A percentile compares a stretch with the other conserved stretches of the same genome.
phyloP scores from a whole-genome alignment of 2,888 invertebrate genomes.

The Omphaloscelis lunosa region DNA sequence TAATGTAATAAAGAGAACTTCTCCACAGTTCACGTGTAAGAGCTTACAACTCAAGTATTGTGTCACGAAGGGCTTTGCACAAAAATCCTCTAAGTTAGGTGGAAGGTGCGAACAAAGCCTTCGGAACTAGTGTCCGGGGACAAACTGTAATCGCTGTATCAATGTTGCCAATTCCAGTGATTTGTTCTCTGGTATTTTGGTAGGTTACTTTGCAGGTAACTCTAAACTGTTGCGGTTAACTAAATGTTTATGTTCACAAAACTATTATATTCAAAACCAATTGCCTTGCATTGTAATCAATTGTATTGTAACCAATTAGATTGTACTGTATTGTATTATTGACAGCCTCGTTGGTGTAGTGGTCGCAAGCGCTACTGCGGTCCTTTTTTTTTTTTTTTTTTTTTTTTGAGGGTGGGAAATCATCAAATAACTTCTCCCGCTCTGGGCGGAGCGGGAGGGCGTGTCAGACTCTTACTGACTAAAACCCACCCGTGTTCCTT shows the following conservation, averaged over 20 bases:
- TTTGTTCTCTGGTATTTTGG: conserved; percentile 20
- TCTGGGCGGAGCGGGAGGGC: too few relatives aligned
- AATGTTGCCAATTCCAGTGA: conserved; percentile 22
- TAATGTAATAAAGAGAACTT: conserved; percentile 15
- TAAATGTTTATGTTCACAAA: not conserved
- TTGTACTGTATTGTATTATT: not conserved
- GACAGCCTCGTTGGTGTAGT: not conserved
- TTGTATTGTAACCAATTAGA: not conserved
- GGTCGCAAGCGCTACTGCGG: not conserved
- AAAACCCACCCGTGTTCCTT: too few relatives aligned
- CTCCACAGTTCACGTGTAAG: conserved; percentile 17
- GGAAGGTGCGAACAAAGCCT: conserved; percentile 51
- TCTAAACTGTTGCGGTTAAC: not conserved
- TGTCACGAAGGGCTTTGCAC: conserved; percentile 46
- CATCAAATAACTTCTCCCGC: too few relatives aligned
- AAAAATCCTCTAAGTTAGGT: conserved; percentile 51
- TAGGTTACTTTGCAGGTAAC: not conserved
- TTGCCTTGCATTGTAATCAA: not conserved
- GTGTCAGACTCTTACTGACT: too few relatives aligned
- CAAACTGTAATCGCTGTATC: conserved; percentile 49
- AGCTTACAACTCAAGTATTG: conserved; percentile 43
- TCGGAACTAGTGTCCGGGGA: conserved; percentile 47
- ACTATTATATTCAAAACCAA: not conserved
- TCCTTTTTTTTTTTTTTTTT: too few relatives aligned
- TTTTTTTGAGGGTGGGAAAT: too few relatives aligned